Conservation (phyloP, 2,888 invertebrate genomes). For the Aethes cnicana region DNA sequence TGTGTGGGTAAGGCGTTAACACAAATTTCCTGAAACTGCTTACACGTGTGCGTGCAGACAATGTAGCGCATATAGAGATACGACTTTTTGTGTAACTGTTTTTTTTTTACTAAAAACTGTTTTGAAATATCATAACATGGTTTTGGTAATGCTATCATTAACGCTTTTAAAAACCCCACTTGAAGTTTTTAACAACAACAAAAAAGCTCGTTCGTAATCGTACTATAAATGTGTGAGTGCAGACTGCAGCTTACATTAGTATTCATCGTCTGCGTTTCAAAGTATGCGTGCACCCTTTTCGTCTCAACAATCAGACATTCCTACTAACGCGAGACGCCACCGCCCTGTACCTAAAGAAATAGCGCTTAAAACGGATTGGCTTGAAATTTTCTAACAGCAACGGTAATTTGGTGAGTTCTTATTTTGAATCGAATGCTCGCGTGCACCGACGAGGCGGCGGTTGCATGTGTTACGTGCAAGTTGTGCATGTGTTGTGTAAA, state of each 20-base stretch:
- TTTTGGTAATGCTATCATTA: too few relatives aligned
- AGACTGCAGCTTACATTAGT: conserved; percentile 65
- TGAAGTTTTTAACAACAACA: too few relatives aligned
- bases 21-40: conserved; percentile 35
- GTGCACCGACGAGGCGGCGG: conserved; percentile 37
- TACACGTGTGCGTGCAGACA: conserved; percentile 30
- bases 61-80: conserved; percentile 16
- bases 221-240: conserved; percentile 43
- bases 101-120: background rate
- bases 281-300: conserved; percentile 76
- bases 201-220: conserved; percentile 12
- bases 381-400: conserved; percentile 23
- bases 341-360: conserved; percentile 24
- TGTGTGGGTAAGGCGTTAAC: conserved; percentile 21
- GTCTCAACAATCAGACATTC: conserved; percentile 51
- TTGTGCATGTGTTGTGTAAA: conserved; percentile 33
- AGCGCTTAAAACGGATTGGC: conserved; percentile 42
- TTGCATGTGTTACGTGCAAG: conserved; percentile 24
- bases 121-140: too few relatives aligned
- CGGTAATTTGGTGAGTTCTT: conserved; percentile 49
- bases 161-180: background rate
- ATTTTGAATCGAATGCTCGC: conserved; percentile 70
- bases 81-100: conserved; percentile 7
- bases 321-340: conserved; percentile 4
- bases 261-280: conserved; percentile 48